phyloP scores from a whole-genome alignment of 2,797 vertebrate species.

The Lerista edwardsae region DNA sequence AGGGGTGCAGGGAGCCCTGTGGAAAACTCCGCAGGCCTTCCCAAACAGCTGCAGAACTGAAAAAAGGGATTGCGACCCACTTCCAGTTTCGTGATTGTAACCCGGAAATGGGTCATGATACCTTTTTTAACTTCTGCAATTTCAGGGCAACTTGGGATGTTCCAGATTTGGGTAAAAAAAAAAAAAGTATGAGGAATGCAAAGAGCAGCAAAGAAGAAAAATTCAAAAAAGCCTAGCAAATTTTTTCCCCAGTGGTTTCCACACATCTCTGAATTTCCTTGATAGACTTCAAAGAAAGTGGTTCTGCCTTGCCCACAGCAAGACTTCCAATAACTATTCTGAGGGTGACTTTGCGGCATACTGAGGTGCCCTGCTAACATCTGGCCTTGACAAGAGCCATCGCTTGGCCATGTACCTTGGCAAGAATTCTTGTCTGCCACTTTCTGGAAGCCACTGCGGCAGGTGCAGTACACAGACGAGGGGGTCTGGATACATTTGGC shows the following conservation, averaged over 20 bases:
- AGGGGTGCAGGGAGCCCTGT: too few relatives aligned
- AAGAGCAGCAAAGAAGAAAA: background rate
- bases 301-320: background rate
- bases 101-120: too few relatives aligned
- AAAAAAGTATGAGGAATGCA: background rate
- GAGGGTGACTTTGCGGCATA: background rate
- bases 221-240: background rate
- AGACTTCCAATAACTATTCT: background rate
- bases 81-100: too few relatives aligned
- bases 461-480: constrained; percentile 87
- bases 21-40: too few relatives aligned
- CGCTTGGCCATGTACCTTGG: constrained; percentile 79
- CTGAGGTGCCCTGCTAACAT: background rate
- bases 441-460: constrained; percentile 88
- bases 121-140: too few relatives aligned
- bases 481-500: constrained; percentile 85
- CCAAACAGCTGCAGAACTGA: too few relatives aligned
- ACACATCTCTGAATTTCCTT: background rate
- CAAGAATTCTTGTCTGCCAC: constrained; percentile 82
- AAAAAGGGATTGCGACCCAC: too few relatives aligned
- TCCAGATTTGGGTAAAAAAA: too few relatives aligned
- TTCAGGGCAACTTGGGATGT: too few relatives aligned
- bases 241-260: background rate
- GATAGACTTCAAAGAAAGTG: background rate
- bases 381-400: too few relatives aligned